Evolutionary conservation across 2,888 invertebrate genomes (phyloP).

Genomic region (Pseudococcus longispinus): DNA sequence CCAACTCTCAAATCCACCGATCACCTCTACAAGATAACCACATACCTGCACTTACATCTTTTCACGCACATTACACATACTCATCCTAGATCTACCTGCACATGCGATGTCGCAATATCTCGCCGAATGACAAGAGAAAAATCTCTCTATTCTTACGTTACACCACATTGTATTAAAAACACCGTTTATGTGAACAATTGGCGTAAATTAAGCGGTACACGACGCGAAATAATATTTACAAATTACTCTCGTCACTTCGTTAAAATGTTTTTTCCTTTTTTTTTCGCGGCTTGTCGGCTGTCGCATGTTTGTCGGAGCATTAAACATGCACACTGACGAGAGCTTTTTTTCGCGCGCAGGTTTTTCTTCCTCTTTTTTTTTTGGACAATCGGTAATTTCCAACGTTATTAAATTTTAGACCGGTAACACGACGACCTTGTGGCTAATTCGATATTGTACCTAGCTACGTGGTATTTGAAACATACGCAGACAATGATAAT

Average conservation of each 20-base stretch:
- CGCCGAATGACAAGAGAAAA: neutral
- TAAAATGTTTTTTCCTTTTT: conserved; percentile 37
- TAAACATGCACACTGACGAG: neutral
- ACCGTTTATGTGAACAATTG: conserved; percentile 41
- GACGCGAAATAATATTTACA: conserved; percentile 44
- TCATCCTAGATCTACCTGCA: neutral
- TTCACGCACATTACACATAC: neutral
- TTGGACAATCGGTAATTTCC: conserved; percentile 6
- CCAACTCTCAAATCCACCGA: neutral
- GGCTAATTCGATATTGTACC: neutral
- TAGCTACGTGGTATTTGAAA: neutral
- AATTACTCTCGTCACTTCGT: conserved; percentile 39
- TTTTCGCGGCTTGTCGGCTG: neutral
- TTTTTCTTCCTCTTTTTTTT: neutral
- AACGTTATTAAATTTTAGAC: conserved; percentile 9
- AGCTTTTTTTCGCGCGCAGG: neutral
- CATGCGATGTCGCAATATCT: conserved; percentile 6
- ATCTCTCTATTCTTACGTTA: conserved; percentile 19
- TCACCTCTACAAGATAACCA: neutral
- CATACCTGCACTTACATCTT: neutral
- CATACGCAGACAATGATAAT: neutral
- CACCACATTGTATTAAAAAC: neutral
- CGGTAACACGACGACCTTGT: conserved; percentile 4
- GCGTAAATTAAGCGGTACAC: conserved; percentile 37
- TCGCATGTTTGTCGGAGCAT: neutral